phyloP scores from a whole-genome alignment of 92 coral and sea anemone genomes.

The Parazoanthus atlanticus region DNA sequence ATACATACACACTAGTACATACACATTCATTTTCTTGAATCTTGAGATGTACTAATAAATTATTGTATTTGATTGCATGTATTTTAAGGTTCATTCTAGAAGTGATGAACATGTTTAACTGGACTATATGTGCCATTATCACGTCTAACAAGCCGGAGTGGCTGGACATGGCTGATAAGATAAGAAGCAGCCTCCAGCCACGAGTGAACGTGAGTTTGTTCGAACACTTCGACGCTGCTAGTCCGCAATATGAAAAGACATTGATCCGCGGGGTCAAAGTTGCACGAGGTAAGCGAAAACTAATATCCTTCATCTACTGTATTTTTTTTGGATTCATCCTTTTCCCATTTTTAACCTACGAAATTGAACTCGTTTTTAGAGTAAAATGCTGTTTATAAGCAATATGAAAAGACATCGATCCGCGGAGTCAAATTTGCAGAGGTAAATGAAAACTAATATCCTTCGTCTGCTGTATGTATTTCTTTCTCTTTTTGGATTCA shows the following conservation, averaged over 20 bases:
- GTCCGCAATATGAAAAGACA: constrained; percentile 49
- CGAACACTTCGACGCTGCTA: constrained; percentile 60
- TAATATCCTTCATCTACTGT: no score
- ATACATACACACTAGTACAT: no score
- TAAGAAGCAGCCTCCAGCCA: constrained; percentile 39
- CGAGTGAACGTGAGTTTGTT: constrained; percentile 52
- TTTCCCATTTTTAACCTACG: neutral
- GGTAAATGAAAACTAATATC: no score
- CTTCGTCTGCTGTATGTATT: no score
- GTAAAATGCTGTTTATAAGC: no score
- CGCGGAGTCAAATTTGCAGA: no score
- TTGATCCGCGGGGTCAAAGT: constrained; percentile 55
- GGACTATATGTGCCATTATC: constrained; percentile 76
- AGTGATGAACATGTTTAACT: constrained; percentile 64
- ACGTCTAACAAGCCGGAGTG: constrained; percentile 77
- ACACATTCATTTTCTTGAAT: no score
- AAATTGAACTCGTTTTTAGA: no score
- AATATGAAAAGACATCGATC: neutral
- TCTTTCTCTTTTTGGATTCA: neutral
- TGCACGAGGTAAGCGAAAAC: constrained; percentile 59
- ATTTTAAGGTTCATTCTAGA: constrained; percentile 25
- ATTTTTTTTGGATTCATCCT: neutral
- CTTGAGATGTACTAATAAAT: no score
- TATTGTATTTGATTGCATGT: no score
- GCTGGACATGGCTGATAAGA: constrained; percentile 67